These are phyloP conservation scores for Solen grandis DNA, from an alignment of 1,140 invertebrate species.

Conservation along the genomic window DNA sequence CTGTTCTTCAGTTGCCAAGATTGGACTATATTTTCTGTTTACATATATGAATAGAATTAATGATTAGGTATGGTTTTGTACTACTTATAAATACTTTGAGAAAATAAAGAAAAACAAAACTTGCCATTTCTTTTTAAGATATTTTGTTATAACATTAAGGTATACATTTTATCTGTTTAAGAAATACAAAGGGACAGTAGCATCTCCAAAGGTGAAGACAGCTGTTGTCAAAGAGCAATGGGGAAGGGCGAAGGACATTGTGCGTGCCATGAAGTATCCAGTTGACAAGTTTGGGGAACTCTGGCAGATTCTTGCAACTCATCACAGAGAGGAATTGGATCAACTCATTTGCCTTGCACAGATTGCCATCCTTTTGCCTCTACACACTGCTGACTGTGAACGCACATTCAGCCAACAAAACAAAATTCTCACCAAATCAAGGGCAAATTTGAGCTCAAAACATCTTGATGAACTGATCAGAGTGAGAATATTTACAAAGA, in stretches of 20 bases:
- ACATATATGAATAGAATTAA: not conserved
- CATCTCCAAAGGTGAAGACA: constrained; percentile 3
- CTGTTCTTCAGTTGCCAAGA: too few relatives aligned
- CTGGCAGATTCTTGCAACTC: constrained; percentile 8
- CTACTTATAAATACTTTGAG: not conserved
- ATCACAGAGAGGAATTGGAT: constrained; percentile 3
- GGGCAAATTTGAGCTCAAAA: too few relatives aligned
- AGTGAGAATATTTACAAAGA: too few relatives aligned
- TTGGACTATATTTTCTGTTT: too few relatives aligned
- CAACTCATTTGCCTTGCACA: constrained; percentile 11
- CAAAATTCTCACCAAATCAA: constrained; percentile 1
- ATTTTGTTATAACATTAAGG: too few relatives aligned
- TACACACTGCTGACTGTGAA: constrained; percentile 34
- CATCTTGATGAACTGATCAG: too few relatives aligned
- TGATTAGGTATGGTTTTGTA: not conserved
- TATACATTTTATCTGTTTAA: not conserved
- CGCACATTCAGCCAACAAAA: constrained; percentile 39
- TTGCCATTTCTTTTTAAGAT: too few relatives aligned
- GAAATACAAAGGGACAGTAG: not conserved
- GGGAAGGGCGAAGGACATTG: constrained; percentile 8
- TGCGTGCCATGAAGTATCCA: constrained; percentile 17
- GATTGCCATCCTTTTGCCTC: constrained; percentile 32
- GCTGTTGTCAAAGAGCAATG: not conserved
- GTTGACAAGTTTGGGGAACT: constrained; percentile 4
- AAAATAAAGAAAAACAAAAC: not conserved